Percentiles rank a stretch among this genome's conserved stretches.
Conservation (phyloP, 2,888 invertebrate species). For the Athalia rosae region DNA sequence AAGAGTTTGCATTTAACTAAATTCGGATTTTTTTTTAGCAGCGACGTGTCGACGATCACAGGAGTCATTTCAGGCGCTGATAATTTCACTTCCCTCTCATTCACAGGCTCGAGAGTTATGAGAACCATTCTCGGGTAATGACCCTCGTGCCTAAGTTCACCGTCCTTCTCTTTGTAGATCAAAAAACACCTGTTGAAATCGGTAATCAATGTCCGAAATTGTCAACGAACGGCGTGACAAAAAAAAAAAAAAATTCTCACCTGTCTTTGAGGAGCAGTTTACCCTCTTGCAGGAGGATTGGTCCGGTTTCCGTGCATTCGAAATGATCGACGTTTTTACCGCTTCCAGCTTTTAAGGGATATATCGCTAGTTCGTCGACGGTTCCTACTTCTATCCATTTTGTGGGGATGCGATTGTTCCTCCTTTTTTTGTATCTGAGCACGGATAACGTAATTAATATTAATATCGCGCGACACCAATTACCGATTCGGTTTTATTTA, state of each 20-base stretch:
- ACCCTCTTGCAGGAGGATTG: neutral
- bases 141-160: conserved; percentile 72
- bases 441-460: too few relatives aligned
- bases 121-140: conserved; percentile 74
- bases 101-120: conserved; percentile 71
- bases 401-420: conserved; percentile 54
- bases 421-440: conserved; percentile 49
- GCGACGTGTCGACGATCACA: conserved; percentile 60
- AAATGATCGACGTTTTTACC: conserved; percentile 51
- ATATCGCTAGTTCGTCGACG: conserved; percentile 57
- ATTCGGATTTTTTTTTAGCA: conserved; percentile 45
- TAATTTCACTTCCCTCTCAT: conserved; percentile 70
- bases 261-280: conserved; percentile 25
- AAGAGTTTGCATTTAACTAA: conserved; percentile 62
- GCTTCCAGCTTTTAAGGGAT: conserved; percentile 62
- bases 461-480: too few relatives aligned
- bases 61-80: conserved; percentile 74
- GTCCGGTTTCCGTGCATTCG: conserved; percentile 48
- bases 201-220: neutral
- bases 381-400: conserved; percentile 60
- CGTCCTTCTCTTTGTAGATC: conserved; percentile 71
- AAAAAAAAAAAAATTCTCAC: conserved; percentile 1
- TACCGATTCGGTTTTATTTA: too few relatives aligned
- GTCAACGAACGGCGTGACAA: neutral
- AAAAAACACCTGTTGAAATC: conserved; percentile 70